Conservation (phyloP, 2,888 invertebrate genomes). For the Drosophila pseudotalamancana region DNA sequence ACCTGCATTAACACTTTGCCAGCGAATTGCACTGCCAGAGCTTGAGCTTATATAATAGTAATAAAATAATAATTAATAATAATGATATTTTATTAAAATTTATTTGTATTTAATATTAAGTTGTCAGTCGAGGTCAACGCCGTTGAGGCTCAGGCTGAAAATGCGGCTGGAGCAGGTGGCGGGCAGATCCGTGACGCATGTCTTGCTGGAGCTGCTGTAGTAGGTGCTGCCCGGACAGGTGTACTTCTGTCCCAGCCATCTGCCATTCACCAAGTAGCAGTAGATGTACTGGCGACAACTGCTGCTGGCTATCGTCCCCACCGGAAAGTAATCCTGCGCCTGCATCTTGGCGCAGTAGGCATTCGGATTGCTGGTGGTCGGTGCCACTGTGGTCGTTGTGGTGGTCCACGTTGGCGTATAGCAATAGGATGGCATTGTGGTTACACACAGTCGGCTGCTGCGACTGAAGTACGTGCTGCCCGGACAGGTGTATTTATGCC, state of each 20-base stretch:
- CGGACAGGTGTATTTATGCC: slow-evolving; percentile 67
- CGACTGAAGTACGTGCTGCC: slow-evolving; percentile 64
- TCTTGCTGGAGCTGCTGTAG: slow-evolving; percentile 52
- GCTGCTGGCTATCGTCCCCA: slow-evolving; percentile 55
- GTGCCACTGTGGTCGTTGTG: slow-evolving; percentile 45
- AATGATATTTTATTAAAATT: too few relatives aligned
- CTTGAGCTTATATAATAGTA: neutral
- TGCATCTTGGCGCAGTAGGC: slow-evolving; percentile 60
- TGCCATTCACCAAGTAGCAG: slow-evolving; percentile 50
- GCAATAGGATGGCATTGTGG: slow-evolving; percentile 30
- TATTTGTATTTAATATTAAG: neutral
- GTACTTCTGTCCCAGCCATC: slow-evolving; percentile 69
- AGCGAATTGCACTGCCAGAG: slow-evolving; percentile 48
- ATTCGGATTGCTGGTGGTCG: slow-evolving; percentile 41
- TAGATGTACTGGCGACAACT: slow-evolving; percentile 73
- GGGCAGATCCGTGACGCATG: slow-evolving; percentile 54
- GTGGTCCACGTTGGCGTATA: slow-evolving; percentile 35
- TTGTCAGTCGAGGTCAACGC: slow-evolving; percentile 26
- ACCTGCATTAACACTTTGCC: slow-evolving; percentile 68
- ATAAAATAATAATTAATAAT: neutral
- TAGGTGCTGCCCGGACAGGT: slow-evolving; percentile 70
- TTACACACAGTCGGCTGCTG: slow-evolving; percentile 41
- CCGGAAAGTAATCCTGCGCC: slow-evolving; percentile 52
- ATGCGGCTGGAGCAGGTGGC: slow-evolving; percentile 51
- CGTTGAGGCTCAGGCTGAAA: slow-evolving; percentile 47